Base-by-base conservation (phyloP, 2,113 vertebrate species). In the Toxostoma redivivum region DNA sequence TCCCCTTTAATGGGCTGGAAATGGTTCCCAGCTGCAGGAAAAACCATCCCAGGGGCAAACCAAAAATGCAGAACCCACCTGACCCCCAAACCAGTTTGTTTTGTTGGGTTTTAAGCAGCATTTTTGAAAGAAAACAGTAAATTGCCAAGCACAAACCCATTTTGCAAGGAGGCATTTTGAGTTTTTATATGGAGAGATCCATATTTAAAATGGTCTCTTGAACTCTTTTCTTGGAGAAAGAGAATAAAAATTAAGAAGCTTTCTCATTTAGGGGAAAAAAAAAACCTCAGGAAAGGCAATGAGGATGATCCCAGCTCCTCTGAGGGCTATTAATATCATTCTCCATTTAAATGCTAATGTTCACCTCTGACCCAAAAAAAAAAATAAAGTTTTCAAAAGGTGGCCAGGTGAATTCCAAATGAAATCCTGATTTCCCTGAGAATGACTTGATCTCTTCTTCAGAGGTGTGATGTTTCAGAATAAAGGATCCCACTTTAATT, bases 291-390 rank as follows among this genome's bases (percentile, higher is more conserved):
- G 56, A 74, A 97, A 96, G 92, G 87, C 70, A 95, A 86, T 66
- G 15, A 38, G 91, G 94, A 80, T 30, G 65, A 96, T 73, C 74
- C 47, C 77, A 96, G 94, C 91, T 97, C 89, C 94, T 97, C 50
- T 22, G 66, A 92, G 93, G 45, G 53, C 14, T 78, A 60, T 95
- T 96, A 96, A 96, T 79, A 86, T 90, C 19, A 0, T 71, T 85
- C 91, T 95, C 96, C 89, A 97, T 98, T 97, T 97, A 97, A 97
- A 97, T 98, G 97, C 89, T 96, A 97, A 97, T 98, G 28, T 33
- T 95, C 89, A 96, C 96, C 96, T 96, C 37, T 82, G 85, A 94
- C 92, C 90, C 84, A n/a, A 72, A 27, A 45, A 30, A n/a, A 47
- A 12, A 74, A 88, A 76, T 15, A 62, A 13, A 64, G 65, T 92